These are phyloP conservation scores for Melanotaenia trifasciata DNA, from an alignment of 2,797 vertebrate species.

Conservation along the genomic window DNA sequence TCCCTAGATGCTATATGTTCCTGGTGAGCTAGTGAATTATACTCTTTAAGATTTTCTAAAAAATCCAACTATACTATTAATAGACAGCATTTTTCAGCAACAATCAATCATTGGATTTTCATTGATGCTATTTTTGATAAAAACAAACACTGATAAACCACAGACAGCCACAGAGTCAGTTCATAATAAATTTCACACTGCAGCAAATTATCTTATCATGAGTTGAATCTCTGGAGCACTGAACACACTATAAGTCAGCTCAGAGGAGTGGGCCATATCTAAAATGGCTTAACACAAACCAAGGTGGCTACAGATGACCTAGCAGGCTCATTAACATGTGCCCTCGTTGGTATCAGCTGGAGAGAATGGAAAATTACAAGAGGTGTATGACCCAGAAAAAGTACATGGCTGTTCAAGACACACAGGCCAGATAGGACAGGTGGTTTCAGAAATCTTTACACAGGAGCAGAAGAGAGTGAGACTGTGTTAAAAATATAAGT, in stretches of 20 bases:
- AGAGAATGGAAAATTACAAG: constrained; percentile 77
- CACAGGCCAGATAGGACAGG: constrained; percentile 40
- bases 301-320: constrained; percentile 37
- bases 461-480: constrained; percentile 15
- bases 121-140: neutral
- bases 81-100: neutral
- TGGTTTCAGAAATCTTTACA: constrained; percentile 45
- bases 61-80: neutral
- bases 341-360: constrained; percentile 38
- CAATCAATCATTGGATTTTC: neutral
- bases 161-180: neutral
- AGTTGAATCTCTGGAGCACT: constrained; percentile 4
- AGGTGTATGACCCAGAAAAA: constrained; percentile 37
- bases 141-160: neutral
- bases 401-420: constrained; percentile 30
- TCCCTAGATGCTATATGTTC: neutral
- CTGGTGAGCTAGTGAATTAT: neutral
- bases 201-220: neutral
- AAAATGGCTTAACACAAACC: constrained; percentile 26
- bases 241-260: constrained; percentile 1
- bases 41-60: neutral
- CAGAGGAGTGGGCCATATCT: constrained; percentile 9
- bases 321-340: constrained; percentile 7
- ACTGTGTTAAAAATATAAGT: constrained; percentile 52
- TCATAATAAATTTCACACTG: neutral